These are phyloP conservation scores for Hypolimnas misippus DNA, from an alignment of 2,888 invertebrate genomes.

Conservation along the genomic window DNA sequence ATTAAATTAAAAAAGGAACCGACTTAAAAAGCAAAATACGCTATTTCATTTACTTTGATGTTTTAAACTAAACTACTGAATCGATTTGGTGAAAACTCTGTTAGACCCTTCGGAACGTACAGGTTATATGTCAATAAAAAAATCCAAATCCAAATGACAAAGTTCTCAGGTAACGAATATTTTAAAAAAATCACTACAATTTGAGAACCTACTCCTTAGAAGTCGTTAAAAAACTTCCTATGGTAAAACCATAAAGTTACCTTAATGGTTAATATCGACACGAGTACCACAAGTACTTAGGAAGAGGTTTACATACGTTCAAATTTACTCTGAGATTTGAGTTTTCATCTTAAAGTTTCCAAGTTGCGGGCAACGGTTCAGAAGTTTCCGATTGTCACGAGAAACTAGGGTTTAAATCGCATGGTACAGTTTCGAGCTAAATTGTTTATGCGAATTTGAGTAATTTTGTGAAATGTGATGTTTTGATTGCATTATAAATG, in stretches of 20 bases:
- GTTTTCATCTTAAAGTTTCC: slow-evolving; percentile 35
- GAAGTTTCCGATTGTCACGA: slow-evolving; percentile 34
- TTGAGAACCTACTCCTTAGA: too few species aligned
- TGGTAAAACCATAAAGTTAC: neutral
- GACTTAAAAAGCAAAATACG: too few species aligned
- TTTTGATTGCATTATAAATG: neutral
- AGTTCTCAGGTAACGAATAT: too few species aligned
- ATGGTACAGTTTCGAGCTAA: slow-evolving; percentile 8
- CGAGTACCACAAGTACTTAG: slow-evolving; percentile 22
- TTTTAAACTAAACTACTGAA: too few species aligned
- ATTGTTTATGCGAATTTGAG: slow-evolving; percentile 18
- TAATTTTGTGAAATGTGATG: neutral
- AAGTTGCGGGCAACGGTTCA: slow-evolving; percentile 32
- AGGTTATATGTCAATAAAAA: too few species aligned
- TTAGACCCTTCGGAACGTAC: too few species aligned
- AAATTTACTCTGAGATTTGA: slow-evolving; percentile 34
- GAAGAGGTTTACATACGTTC: slow-evolving; percentile 31
- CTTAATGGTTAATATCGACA: slow-evolving; percentile 21
- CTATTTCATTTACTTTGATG: too few species aligned
- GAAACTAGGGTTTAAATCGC: slow-evolving; percentile 31
- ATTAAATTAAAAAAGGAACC: too few species aligned
- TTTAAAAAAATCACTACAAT: too few species aligned
- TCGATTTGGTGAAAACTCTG: too few species aligned
- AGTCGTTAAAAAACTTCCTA: neutral
- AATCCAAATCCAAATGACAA: too few species aligned